Evolutionary conservation across 2,797 vertebrate species (phyloP).

Genomic region (Tapirus indicus): DNA sequence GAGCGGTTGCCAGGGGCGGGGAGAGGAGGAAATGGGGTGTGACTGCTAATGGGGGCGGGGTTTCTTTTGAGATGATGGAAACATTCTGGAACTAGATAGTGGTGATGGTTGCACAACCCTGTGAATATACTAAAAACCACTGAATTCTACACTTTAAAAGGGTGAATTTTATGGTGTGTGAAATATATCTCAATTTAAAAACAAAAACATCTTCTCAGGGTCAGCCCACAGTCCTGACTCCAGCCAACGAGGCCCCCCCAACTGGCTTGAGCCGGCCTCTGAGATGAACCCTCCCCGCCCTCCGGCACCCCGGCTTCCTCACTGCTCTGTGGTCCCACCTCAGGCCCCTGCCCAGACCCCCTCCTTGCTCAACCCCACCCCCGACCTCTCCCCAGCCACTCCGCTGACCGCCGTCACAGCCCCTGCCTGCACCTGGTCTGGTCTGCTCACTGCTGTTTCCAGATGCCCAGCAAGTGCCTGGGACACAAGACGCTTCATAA

Average conservation of each 20-base stretch:
- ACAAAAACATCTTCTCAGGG: neutral
- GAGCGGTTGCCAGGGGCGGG: neutral
- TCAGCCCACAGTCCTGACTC: neutral
- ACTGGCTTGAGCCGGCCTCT: accelerated
- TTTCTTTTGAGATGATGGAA: neutral
- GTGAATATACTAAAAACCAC: neutral
- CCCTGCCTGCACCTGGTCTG: neutral
- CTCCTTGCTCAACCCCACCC: neutral
- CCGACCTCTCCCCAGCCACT: neutral
- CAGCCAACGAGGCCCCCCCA: neutral
- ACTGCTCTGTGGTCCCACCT: neutral
- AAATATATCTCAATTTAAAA: neutral
- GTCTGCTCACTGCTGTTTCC: neutral
- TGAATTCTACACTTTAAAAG: neutral
- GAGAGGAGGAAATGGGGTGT: too few relatives aligned
- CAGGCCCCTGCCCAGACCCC: neutral
- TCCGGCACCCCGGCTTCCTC: neutral
- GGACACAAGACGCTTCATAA: neutral
- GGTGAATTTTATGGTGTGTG: neutral
- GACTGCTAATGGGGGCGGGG: neutral
- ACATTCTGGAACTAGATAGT: neutral
- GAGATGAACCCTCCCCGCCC: too few relatives aligned
- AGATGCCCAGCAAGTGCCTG: neutral
- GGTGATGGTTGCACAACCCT: neutral
- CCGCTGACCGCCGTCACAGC: neutral